phyloP scores from a whole-genome alignment of 2,797 vertebrate genomes.

The Synaphobranchus kaupii region DNA sequence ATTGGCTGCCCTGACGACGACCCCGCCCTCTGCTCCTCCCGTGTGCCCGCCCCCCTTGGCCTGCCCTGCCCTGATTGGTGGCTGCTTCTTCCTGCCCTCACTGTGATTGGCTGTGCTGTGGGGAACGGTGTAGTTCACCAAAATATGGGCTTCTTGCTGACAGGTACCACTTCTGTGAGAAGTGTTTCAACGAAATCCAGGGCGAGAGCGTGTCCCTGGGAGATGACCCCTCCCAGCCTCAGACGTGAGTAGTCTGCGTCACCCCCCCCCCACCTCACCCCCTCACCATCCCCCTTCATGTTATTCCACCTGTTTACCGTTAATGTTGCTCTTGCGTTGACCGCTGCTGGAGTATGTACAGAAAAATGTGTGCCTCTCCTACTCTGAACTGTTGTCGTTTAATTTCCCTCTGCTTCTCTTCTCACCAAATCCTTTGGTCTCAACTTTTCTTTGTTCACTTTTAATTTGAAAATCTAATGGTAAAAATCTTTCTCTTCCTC shows the following conservation, averaged over 20 bases:
- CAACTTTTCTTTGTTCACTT: background rate
- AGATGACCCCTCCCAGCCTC: constrained; percentile 96
- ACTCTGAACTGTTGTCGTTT: background rate
- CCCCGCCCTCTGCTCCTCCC: constrained; percentile 70
- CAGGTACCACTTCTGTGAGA: constrained; percentile 99
- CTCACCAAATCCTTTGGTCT: background rate
- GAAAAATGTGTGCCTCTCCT: background rate
- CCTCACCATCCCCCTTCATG: background rate
- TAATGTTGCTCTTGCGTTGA: background rate
- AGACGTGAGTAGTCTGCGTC: constrained; percentile 84
- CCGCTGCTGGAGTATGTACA: background rate
- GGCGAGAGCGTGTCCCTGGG: constrained; percentile 97
- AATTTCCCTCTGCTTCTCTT: background rate
- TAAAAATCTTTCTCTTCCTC: background rate
- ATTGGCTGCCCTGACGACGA: constrained; percentile 75
- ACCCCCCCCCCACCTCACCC: background rate
- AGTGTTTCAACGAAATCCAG: constrained; percentile 99
- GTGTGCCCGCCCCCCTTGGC: constrained; percentile 75
- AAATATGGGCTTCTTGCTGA: constrained; percentile 99
- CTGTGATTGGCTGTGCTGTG: constrained; percentile 91
- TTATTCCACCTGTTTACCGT: background rate
- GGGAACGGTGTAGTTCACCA: constrained; percentile 93
- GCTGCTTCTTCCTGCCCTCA: constrained; percentile 85
- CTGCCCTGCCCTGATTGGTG: constrained; percentile 90
- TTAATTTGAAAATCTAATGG: background rate